Evolutionary conservation across 2,113 vertebrate genomes (phyloP), one percentile per base, ranked within the genome.

Genomic region (Cardinalis cardinalis): DNA sequence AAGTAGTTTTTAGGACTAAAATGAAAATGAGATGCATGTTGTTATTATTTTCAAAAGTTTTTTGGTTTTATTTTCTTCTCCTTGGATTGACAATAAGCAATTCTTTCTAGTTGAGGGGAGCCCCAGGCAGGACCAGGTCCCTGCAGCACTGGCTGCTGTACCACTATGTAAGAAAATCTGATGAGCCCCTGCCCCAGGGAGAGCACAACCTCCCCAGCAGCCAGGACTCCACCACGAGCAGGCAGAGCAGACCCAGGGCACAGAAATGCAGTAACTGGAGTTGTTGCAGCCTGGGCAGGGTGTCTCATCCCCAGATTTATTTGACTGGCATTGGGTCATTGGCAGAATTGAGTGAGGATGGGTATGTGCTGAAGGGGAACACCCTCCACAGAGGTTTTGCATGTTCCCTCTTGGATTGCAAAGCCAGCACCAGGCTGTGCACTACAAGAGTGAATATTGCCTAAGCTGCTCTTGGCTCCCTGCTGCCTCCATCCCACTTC

Each of bases 1-100:
- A 91, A 60, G 75, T 52, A 92, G 66, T 40, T 94, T 88, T 90
- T 75, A 78, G 52, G 79, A 69, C 56, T 84, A 55, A 69, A 84
- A 76, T 70, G 60, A 92, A 90, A 86, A 61, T 53, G 46, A 83
- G 38, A 81, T 68, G 31, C 14, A n/a, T 28, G 18, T 64, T 76
- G 58, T 65, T 92, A 46, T 49, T 91, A 79, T 89, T 95, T 95
- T 83, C 29, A 23, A 19, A 90, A 51, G 23, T 31, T n/a, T 4
- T 7, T 23, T 31, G 16, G 7, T 29, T 29, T n/a, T 29, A 28
- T 44, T 60, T n/a, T 4, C 9, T 20, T 7, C 16, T 31, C 20
- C 28, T 88, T 76, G 75, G 48, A 63, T 31, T 74, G 79, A 84
- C 86, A 93, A 70, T 61, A 81, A 88, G 28, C 53, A 79, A 53